A percentile compares a stretch with the other conserved stretches of the same genome.
Conservation (phyloP, 2,113 vertebrate species). For the Ammodytes marinus region DNA sequence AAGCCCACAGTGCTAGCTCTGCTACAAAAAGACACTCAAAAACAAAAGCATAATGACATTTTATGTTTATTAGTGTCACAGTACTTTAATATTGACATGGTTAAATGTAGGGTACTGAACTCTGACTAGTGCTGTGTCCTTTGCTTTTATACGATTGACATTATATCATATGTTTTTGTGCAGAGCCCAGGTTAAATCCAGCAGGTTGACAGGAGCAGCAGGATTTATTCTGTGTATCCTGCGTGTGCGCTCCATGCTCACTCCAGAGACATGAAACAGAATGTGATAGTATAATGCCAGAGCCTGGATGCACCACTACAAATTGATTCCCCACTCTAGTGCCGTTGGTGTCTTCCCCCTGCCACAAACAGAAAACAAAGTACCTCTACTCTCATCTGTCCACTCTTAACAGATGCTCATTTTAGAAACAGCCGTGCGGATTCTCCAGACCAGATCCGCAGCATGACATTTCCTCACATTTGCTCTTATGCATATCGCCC, state of each 20-base stretch:
- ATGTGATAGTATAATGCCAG: constrained; percentile 23
- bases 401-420: constrained; percentile 16
- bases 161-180: constrained; percentile 2
- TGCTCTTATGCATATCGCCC: background rate
- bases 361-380: constrained; percentile 18
- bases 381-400: constrained; percentile 28
- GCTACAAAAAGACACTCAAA: background rate
- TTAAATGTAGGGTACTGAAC: constrained; percentile 1
- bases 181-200: constrained; percentile 31
- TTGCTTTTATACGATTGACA: background rate
- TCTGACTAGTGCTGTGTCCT: constrained; percentile 23
- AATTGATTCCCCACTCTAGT: background rate
- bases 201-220: constrained; percentile 17
- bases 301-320: constrained; percentile 7
- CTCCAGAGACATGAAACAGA: constrained; percentile 36
- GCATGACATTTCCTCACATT: constrained; percentile 33
- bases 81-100: background rate
- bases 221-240: constrained; percentile 39
- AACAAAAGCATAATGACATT: too few species aligned
- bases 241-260: background rate
- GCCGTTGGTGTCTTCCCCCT: background rate
- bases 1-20: background rate
- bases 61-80: too few species aligned
- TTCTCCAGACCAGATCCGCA: constrained; percentile 22
- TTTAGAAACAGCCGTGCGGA: constrained; percentile 6